These are phyloP conservation scores for Busseola fusca DNA, from an alignment of 2,888 invertebrate species.

Conservation along the genomic window DNA sequence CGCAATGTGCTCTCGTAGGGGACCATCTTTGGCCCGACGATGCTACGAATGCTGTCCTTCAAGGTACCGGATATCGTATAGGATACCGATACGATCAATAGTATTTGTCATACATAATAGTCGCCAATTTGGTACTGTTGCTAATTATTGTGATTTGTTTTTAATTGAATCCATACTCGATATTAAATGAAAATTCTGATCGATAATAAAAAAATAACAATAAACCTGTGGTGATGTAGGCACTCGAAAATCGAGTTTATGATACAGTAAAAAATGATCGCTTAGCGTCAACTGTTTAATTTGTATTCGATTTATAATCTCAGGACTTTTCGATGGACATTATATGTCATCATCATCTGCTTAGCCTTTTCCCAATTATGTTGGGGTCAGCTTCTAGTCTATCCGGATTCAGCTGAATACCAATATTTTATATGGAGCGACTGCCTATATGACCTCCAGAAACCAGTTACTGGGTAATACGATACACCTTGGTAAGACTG, in stretches of 20 bases:
- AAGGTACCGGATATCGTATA: no score
- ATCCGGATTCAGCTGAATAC: no score
- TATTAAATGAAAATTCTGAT: not conserved
- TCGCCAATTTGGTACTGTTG: not conserved
- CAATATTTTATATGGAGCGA: no score
- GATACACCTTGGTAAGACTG: no score
- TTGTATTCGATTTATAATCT: not conserved
- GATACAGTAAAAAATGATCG: not conserved
- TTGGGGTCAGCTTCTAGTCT: no score
- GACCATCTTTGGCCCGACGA: constrained; percentile 87
- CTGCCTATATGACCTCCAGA: no score
- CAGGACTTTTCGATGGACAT: not conserved
- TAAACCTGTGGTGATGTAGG: not conserved
- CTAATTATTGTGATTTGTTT: constrained; percentile 16
- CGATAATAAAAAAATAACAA: not conserved
- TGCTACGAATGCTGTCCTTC: constrained; percentile 73
- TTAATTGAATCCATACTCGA: constrained; percentile 8
- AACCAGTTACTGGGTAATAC: no score
- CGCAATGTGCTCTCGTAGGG: constrained; percentile 85
- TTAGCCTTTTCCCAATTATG: no score
- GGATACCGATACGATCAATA: no score
- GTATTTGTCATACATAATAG: not conserved
- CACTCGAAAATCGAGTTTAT: not conserved
- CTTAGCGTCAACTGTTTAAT: not conserved
- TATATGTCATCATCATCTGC: no score